Percentiles rank a stretch among this genome's conserved stretches.
These are phyloP conservation scores for Paraescarpia echinospica DNA, from an alignment of 1,140 invertebrate genomes.

Conservation along the genomic window DNA sequence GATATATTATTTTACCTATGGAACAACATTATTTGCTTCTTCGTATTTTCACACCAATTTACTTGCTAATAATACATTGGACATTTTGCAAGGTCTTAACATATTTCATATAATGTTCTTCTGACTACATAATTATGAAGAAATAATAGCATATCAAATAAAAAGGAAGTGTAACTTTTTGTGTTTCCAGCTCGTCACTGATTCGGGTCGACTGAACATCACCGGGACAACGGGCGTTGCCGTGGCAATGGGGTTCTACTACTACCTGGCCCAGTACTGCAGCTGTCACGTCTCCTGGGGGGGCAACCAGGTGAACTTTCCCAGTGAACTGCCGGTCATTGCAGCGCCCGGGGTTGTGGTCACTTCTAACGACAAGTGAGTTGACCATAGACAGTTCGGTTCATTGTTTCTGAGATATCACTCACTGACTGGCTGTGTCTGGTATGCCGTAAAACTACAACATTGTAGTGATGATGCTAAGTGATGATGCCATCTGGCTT, in stretches of 20 bases:
- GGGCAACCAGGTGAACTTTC: slow-evolving; percentile 63
- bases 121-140: background rate
- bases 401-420: background rate
- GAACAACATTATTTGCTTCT: background rate
- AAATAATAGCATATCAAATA: background rate
- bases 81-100: too few species aligned
- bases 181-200: slow-evolving; percentile 34
- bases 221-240: slow-evolving; percentile 77
- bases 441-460: too few species aligned
- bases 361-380: slow-evolving; percentile 33
- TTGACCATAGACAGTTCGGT: background rate
- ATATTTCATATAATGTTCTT: background rate
- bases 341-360: slow-evolving; percentile 38
- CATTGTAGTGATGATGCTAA: too few species aligned
- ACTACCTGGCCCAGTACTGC: slow-evolving; percentile 84
- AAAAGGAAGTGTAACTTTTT: background rate
- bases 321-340: slow-evolving; percentile 46
- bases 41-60: background rate
- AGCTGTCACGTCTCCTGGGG: slow-evolving; percentile 85
- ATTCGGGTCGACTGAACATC: slow-evolving; percentile 55
- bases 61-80: background rate
- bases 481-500: too few species aligned
- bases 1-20: background rate
- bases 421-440: too few species aligned
- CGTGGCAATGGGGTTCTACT: slow-evolving; percentile 81